These are phyloP conservation scores for Edolisoma coerulescens DNA, from an alignment of 2,113 vertebrate species.

Conservation along the genomic window DNA sequence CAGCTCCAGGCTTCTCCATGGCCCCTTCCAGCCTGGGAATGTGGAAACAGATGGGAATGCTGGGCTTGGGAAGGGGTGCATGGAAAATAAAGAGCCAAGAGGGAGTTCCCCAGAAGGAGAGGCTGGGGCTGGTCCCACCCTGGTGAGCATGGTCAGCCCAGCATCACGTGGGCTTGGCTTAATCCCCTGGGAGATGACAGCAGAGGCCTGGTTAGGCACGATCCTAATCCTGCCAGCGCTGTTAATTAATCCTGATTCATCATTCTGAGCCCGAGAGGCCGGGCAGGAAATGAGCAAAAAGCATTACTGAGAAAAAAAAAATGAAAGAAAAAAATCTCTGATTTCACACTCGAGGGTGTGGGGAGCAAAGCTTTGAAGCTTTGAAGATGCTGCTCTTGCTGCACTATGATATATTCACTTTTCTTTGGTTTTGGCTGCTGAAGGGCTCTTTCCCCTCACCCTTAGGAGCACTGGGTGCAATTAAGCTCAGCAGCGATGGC, in stretches of 20 bases:
- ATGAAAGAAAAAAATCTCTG: neutral
- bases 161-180: neutral
- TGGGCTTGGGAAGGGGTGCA: neutral
- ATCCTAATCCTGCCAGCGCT: neutral
- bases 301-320: neutral
- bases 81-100: neutral
- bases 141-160: neutral
- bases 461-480: neutral
- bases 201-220: neutral
- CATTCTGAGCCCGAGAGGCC: neutral
- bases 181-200: neutral
- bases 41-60: neutral
- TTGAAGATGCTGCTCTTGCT: conserved; percentile 14
- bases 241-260: conserved; percentile 12
- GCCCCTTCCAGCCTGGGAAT: neutral
- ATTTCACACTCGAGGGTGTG: conserved; percentile 14
- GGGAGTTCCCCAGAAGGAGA: neutral
- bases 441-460: neutral
- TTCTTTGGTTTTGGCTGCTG: neutral
- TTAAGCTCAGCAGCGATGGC: neutral
- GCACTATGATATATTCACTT: neutral
- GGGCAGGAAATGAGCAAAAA: conserved; percentile 35
- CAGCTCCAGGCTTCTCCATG: neutral
- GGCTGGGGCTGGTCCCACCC: neutral
- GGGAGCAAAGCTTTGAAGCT: neutral